Conservation (phyloP, 1,140 invertebrate genomes). For the Temnothorax curvispinosus region DNA sequence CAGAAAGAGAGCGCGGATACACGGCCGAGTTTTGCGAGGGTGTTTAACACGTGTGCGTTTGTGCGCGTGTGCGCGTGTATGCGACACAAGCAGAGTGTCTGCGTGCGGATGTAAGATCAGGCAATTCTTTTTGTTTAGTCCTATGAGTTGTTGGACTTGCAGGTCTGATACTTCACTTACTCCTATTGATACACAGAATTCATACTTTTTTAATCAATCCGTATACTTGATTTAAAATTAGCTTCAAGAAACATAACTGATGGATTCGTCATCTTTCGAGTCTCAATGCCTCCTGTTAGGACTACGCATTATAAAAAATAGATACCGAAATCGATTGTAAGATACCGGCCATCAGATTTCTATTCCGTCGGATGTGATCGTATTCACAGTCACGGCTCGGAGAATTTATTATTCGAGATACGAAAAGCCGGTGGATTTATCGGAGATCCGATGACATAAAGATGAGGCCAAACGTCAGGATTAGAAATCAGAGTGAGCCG, state of each 20-base stretch:
- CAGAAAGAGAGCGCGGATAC: conserved; percentile 39
- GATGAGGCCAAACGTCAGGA: conserved; percentile 50
- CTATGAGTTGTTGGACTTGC: background rate
- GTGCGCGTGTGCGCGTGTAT: background rate
- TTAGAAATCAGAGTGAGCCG: conserved; percentile 38
- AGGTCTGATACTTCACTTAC: background rate
- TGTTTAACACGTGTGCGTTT: background rate
- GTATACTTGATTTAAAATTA: background rate
- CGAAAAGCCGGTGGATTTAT: conserved; percentile 39
- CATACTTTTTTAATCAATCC: background rate
- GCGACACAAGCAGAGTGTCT: background rate
- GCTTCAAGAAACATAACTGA: background rate
- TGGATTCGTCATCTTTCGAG: background rate
- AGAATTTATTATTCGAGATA: conserved; percentile 55
- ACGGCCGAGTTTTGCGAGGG: conserved; percentile 32
- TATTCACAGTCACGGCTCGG: background rate
- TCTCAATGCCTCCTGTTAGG: background rate
- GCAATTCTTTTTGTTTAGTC: background rate
- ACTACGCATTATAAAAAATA: background rate
- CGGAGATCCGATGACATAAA: conserved; percentile 58
- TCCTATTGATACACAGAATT: background rate
- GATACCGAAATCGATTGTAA: background rate
- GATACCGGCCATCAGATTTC: background rate
- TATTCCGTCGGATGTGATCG: background rate
- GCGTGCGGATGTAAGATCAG: background rate